Evolutionary conservation across 35 echinoderm and acorn worm genomes (phyloP), one percentile per base, ranked within the genome.

Genomic region (Nesometra sesokonis): DNA sequence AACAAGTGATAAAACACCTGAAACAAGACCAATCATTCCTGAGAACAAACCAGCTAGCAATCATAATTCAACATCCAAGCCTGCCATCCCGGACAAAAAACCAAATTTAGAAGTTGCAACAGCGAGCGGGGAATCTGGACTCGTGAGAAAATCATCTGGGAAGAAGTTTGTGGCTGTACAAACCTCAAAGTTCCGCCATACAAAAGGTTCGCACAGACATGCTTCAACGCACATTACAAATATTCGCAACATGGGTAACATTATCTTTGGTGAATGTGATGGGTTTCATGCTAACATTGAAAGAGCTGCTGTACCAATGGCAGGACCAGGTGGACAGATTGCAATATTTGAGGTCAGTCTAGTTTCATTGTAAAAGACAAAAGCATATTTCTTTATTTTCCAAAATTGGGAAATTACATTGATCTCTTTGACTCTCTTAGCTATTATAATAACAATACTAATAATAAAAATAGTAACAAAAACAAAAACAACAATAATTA

Each of bases 261-360:
- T 86, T 34, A 89, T 88, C 0, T 90, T 92, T 91, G 93, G 96
- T 52, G 96, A 99, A 84, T 94, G 90, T 46, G 96, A 99, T 86
- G 96, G 93, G 84, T 99, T 99, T 84, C 93, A 99, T 90, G 88
- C 86, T 37, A 99, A 99, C 84, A 89, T 81, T 29, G 91, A 92
- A 32, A 94, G 92, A 90, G 93, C 87, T 11, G 96, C 93, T 13
- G 82, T 99, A 1, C 96, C 96, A 0, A 67, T 99, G 8, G 77
- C 85, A 86, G 93, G 96, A 30, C 57, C 93, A 17, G 96, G 89
- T 39, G 96, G 96, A 29, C 81, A 92, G 31, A 92, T 99, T 9
- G 89, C 87, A 13, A 90, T 94, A 57, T 57, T 99, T 85, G 93
- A 99, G 89, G 96, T 99, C 37, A 99, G 96, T 97, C n/a, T 17